Base-by-base conservation (phyloP, 30 jellyfish, hydroid and myxozoan species). In the Hydra vulgaris region DNA sequence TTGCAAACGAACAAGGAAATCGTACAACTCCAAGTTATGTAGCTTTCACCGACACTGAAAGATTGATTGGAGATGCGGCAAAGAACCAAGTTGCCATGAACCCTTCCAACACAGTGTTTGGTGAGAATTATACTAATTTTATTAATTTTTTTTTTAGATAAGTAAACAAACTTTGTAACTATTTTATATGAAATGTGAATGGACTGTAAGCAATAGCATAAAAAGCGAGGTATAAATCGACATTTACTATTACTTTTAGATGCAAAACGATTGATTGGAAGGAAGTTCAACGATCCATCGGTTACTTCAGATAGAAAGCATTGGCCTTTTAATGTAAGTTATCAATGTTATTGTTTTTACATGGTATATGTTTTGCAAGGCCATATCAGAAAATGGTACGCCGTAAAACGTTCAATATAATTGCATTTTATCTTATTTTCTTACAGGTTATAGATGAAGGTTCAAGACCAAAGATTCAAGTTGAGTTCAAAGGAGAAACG, bases 41-140 rank as follows among this genome's bases (percentile, higher is more conserved):
- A n/a, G 99, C 97, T 23, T 94, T 94, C 95, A 88, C 96, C 20
- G 99, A 94, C 26, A 74, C 94, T 54, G 97, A 88, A 86, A 81
- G 99, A 52, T 85, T 94, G 79, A 94, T 94, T 19, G 99, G 99
- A n/a, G 99, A 94, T 83, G 93, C 99, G 21, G 99, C 99, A 53
- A 94, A 94, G 78, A 88, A 94, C 81, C 99, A 94, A 83, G 93
- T 82, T 12, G 97, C 99, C 21, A 82, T 86, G 88, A 94, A 94
- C 66, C 99, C 97, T 24, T 54, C 97, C 18, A 94, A 94, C 79
- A 94, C 96, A 23, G 97, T 94, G 8, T 94, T 88, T 77, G 99
- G 99, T 93, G 70, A 71, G n/a, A n/a, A n/a, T n/a, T n/a, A n/a
- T n/a, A n/a, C n/a, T n/a, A n/a, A 96, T 72, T 3, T 3, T 3